Evolutionary conservation across 2,113 vertebrate species (phyloP), one percentile per base, ranked within the genome.

Genomic region (Callaeas wilsoni): DNA sequence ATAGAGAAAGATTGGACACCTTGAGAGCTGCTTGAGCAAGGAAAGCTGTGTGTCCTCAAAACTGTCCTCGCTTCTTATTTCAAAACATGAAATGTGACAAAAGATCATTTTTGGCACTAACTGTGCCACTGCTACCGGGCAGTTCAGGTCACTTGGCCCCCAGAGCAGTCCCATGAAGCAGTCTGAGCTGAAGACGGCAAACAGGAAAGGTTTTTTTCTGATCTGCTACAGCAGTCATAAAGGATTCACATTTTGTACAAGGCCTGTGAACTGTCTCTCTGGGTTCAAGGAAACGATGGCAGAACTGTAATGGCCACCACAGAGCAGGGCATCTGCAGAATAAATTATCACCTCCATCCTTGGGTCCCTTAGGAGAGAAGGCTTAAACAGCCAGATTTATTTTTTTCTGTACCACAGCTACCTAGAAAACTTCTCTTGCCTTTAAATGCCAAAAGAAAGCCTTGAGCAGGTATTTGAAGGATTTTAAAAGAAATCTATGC

Each of bases 251-350:
- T 70, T 90, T 57, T 55, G 23, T 35, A 50, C 27, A 55, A 41
- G 19, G 29, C 25, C n/a, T 1, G 0, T 35, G 33, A 50, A 46
- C 22, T 22, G 6, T 2, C n/a, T n/a, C 56, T 30, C 22, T 16
- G 18, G 32, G 22, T 30, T 88, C 60, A 93, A 62, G 50, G 50
- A 60, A 93, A 83, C 1, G 4, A 25, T n/a, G 35, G 42, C 20
- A 57, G 18, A 70, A 39, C 16, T 55, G 30, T 19, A 59, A 74
- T 3, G 2, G 37, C 25, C 57, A 18, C 21, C 47, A 53, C 9
- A 47, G 80, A 70, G 23, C 55, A 69, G 74, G 10, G 47, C 12
- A 60, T 12, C 56, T 39, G 44, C 60, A 77, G 60, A 63, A 81
- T 35, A 89, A 84, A 74, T 37, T 10, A 35, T 13, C 33, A 49